Conservation (phyloP, 2,113 vertebrate species). For the Pollimyrus isidori region DNA sequence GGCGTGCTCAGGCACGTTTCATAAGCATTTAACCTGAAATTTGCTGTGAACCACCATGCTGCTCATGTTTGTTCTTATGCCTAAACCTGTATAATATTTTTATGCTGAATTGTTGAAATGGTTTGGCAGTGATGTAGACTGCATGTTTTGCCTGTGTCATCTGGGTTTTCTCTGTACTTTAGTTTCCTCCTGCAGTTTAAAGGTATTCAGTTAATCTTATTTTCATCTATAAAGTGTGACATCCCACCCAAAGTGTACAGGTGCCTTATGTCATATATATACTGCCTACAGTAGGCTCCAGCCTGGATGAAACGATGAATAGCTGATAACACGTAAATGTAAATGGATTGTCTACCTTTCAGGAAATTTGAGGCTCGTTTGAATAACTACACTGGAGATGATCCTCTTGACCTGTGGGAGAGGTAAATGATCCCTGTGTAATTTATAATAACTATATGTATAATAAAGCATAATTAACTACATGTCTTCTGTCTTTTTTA, state of each 20-base stretch:
- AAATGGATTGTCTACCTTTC: conserved; percentile 14
- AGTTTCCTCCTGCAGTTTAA: neutral
- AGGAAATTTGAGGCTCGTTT: conserved; percentile 71
- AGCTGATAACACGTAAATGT: neutral
- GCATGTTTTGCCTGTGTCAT: neutral
- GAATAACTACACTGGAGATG: conserved; percentile 63
- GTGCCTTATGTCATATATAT: neutral
- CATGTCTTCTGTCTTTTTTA: neutral
- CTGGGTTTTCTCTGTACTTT: neutral
- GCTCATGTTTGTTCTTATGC: neutral
- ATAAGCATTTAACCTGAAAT: neutral
- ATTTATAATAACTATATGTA: neutral
- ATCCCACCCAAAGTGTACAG: neutral
- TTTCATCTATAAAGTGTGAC: neutral
- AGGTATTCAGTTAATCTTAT: neutral
- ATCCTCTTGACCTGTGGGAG: conserved; percentile 78
- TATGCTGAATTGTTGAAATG: neutral
- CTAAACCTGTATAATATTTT: neutral
- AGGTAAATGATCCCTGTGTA: conserved; percentile 53
- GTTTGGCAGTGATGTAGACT: neutral
- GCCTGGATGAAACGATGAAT: neutral
- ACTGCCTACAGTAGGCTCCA: neutral
- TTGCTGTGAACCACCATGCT: neutral
- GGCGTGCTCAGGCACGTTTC: neutral
- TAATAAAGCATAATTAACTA: neutral